Base-by-base conservation (phyloP, 2,888 invertebrate genomes). In the Xestia c-nigrum region DNA sequence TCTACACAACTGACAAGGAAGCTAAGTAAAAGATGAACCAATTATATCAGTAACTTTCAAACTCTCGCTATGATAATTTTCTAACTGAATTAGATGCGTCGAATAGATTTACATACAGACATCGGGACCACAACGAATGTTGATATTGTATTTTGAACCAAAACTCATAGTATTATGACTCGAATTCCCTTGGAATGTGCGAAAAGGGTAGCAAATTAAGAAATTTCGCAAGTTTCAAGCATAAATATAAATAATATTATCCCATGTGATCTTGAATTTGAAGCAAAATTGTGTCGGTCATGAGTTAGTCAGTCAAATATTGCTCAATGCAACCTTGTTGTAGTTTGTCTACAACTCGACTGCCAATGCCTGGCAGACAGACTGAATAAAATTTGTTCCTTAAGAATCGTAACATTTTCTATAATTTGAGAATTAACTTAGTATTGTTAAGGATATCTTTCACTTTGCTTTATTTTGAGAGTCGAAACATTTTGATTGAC, bases 41-140 rank as follows among this genome's bases (percentile, higher is more conserved):
- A 6, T 31, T 59, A 24, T 14, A 52, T 24, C 14, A 66, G 16
- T n/a, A 52, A 46, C 21, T 21, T 70, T 40, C 14, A 31, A 43
- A 46, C 46, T 52, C 14, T 24, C 5, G 5, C 46, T 21, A 31
- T 19, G 40, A 55, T 21, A 46, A 21, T 47, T 5, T 5, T 52
- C 12, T 21, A 46, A 78, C 63, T 63, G 10, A 78, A 63, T 52
- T 47, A 50, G 19, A 31, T 40, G 19, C 63, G 5, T 55, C 19
- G 6, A 71, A 47, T 71, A 63, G 14, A 78, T 70, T 71, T 31
- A 55, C 52, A 70, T 47, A 40, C 21, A 78, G 52, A 63, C n/a
- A 78, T 55, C n/a, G 19, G 9, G 38, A 47, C 14, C 7, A 7
- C 4, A 66, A 43, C 1, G 6, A 12, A 31, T 16, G 6, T 24